A percentile compares a stretch with the other conserved stretches of the same genome.
phyloP scores from a whole-genome alignment of 1,140 invertebrate species.

The Lasioglossum baleicum region DNA sequence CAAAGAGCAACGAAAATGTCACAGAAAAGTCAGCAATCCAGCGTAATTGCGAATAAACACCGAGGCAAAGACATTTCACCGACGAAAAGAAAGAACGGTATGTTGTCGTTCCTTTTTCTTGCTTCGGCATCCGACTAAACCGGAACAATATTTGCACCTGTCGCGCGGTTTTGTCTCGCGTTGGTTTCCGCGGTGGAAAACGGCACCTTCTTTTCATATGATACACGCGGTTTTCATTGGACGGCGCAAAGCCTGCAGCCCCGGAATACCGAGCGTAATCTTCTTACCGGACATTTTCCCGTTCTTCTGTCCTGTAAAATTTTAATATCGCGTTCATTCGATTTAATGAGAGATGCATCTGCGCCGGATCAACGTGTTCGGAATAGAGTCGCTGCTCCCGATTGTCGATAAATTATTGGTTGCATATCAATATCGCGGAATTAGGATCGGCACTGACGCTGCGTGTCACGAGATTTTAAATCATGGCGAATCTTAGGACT shows the following conservation, averaged over 20 bases:
- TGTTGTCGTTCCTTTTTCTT: neutral
- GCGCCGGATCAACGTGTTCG: neutral
- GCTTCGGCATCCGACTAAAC: neutral
- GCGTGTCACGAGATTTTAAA: no score
- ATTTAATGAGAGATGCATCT: neutral
- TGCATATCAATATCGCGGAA: no score
- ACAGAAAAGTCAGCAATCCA: no score
- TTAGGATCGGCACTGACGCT: no score
- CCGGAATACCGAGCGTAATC: neutral
- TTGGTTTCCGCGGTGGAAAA: neutral
- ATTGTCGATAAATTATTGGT: no score
- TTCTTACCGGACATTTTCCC: conserved; percentile 8
- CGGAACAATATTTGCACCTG: conserved; percentile 32
- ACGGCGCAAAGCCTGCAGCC: no score
- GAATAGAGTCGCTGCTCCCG: no score
- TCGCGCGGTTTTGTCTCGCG: conserved; percentile 1
- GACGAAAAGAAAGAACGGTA: no score
- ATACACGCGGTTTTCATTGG: conserved; percentile 28
- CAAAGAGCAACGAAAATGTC: no score
- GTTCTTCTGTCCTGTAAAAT: conserved; percentile 5
- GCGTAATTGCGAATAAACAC: no score
- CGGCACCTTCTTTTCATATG: conserved; percentile 10
- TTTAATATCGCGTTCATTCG: conserved; percentile 34
- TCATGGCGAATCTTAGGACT: no score
- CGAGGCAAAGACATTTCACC: no score